Evolutionary conservation across 2,888 invertebrate species (phyloP).

Genomic region (Oligia latruncula): DNA sequence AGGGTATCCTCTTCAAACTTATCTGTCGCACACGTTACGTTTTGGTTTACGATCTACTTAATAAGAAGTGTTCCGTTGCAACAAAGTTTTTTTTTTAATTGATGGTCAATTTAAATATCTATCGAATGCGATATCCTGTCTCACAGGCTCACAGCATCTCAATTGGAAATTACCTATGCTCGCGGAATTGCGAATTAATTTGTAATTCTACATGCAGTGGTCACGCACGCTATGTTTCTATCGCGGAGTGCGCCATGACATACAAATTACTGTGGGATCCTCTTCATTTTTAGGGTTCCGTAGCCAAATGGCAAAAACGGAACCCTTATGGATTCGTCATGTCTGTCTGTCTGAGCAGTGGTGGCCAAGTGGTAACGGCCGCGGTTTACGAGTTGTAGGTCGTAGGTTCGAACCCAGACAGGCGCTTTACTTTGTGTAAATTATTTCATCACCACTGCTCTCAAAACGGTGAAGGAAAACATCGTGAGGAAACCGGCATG

Average conservation of each 20-base stretch:
- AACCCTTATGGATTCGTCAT: too few relatives aligned
- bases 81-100: neutral
- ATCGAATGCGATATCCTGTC: conserved; percentile 16
- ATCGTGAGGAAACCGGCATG: too few relatives aligned
- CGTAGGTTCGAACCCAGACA: too few relatives aligned
- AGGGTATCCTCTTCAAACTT: neutral
- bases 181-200: conserved; percentile 51
- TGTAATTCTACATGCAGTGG: conserved; percentile 40
- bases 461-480: too few relatives aligned
- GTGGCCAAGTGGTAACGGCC: too few relatives aligned
- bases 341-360: too few relatives aligned
- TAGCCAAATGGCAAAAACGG: too few relatives aligned
- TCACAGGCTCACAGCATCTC: conserved; percentile 42
- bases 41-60: neutral
- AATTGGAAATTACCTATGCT: conserved; percentile 42
- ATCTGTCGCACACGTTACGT: neutral
- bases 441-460: too few relatives aligned
- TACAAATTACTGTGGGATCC: conserved; percentile 56
- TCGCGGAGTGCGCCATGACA: conserved; percentile 12
- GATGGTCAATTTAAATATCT: neutral
- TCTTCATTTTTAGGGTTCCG: conserved; percentile 17
- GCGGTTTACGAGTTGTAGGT: too few relatives aligned
- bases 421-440: too few relatives aligned
- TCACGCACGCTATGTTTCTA: conserved; percentile 30
- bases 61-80: neutral